A percentile compares a stretch with the other conserved stretches of the same genome.
phyloP scores from a whole-genome alignment of 2,888 invertebrate genomes.

The Allophyes oxyacanthae region DNA sequence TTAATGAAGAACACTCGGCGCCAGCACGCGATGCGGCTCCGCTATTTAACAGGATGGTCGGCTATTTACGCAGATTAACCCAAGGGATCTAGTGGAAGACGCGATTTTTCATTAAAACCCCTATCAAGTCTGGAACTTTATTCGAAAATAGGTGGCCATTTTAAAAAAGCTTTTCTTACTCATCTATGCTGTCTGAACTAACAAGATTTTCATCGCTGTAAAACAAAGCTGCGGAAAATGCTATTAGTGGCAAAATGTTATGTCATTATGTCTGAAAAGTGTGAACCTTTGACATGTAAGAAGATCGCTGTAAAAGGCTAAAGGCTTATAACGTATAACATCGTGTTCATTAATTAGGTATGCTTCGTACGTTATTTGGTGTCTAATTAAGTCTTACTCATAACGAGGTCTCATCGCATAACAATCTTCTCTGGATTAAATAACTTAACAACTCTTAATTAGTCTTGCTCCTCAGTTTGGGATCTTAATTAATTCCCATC shows the following conservation, averaged over 20 bases:
- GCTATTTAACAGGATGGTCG: conserved; percentile 70
- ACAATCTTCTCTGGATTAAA: conserved; percentile 24
- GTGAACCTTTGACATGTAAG: no score
- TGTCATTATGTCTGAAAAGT: no score
- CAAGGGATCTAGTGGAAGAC: conserved; percentile 65
- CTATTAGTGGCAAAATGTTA: no score
- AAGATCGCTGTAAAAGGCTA: neutral
- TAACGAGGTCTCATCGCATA: conserved; percentile 15
- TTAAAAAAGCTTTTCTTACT: conserved; percentile 1
- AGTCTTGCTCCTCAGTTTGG: conserved; percentile 33
- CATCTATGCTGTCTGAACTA: conserved; percentile 15
- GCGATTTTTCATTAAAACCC: conserved; percentile 72
- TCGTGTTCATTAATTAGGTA: conserved; percentile 5
- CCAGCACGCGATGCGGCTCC: conserved; percentile 67
- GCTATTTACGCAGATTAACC: conserved; percentile 72
- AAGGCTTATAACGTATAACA: conserved; percentile 1
- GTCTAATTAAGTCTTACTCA: neutral
- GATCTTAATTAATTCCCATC: conserved; percentile 40
- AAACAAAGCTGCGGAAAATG: neutral
- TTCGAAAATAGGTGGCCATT: conserved; percentile 50
- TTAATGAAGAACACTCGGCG: conserved; percentile 76
- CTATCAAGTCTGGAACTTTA: conserved; percentile 59
- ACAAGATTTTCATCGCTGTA: conserved; percentile 4
- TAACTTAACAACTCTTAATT: conserved; percentile 41
- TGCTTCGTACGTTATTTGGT: neutral